Evolutionary conservation across 1,140 invertebrate species (phyloP), one percentile per base, ranked within the genome.

Genomic region (Caligus rogercresseyi): DNA sequence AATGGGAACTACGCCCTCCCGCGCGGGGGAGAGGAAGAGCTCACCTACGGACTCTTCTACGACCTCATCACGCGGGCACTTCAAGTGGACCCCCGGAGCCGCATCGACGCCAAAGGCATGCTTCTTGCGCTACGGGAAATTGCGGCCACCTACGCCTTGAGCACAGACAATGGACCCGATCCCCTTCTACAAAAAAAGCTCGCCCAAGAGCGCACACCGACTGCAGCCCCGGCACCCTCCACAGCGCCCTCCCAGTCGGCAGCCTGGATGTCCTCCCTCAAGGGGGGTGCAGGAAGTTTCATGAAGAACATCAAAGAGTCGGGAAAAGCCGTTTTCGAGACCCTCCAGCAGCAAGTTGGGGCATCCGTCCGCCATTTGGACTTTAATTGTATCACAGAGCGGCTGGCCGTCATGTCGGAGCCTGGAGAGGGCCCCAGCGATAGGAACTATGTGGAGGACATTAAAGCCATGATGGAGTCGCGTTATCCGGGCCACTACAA

Each of bases 1-100:
- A 98, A 98, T 78, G 93, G 85, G 65, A 98, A 97, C 71, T 98
- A 89, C 74, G 80, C 77, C 54, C 79, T 94, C 54, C 84, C 92
- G 64, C 31, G 31, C n/a, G 31, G 31, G n/a, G 31, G 31, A 43
- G 79, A 82, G 16, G 79, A 80, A 62, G 87, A 93, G 75, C 80
- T 81, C 61, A 79, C 82, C 67, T 86, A 85, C 70, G 77, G 81
- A 62, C 85, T 87, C 71, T 88, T 95, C 70, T 84, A 95, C 75
- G 85, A 91, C 67, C 80, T 97, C 54, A 91, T 97, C 66, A 78
- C 86, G 87, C 84, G 85, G 21, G 89, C 88, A 74, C 78, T 97
- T 23, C 79, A 81, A 67, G 78, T 89, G 11, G 85, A 93, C 71
- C 91, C 91, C 0, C 76, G 78, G 52, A 77, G 83, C 63, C 78